Evolutionary conservation across 2,888 invertebrate species (phyloP).

Genomic region (Cepaea hortensis): DNA sequence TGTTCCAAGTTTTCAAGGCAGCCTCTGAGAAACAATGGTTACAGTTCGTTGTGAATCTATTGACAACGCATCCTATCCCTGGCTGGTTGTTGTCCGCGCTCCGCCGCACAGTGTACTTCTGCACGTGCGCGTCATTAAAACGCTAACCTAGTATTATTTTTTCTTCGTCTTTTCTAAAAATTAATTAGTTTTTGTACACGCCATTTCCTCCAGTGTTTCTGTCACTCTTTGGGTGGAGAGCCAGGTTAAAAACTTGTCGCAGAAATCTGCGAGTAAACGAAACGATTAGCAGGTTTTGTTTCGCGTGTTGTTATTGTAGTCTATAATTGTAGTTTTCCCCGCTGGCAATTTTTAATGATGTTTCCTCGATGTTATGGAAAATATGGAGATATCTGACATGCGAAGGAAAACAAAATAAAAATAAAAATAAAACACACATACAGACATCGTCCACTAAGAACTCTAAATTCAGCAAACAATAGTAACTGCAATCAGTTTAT

Average conservation of each 20-base stretch:
- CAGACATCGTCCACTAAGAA: too few relatives aligned
- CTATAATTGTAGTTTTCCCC: constrained; percentile 1
- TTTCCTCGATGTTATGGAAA: background rate
- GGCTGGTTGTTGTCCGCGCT: constrained; percentile 1
- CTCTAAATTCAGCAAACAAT: too few relatives aligned
- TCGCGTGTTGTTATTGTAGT: background rate
- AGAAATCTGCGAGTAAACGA: background rate
- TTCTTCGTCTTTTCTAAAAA: constrained; percentile 18
- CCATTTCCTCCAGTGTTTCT: background rate
- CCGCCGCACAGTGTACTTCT: background rate
- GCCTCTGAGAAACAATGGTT: background rate
- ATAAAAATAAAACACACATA: too few relatives aligned
- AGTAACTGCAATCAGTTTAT: too few relatives aligned
- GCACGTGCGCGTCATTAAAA: constrained; percentile 30
- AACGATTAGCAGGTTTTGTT: constrained; percentile 23
- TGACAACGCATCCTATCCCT: background rate
- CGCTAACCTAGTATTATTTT: constrained; percentile 21
- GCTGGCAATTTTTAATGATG: constrained; percentile 16
- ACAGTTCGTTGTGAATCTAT: background rate
- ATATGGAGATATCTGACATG: too few relatives aligned
- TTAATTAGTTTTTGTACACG: constrained; percentile 18
- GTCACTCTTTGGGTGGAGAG: background rate
- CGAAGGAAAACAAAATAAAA: too few relatives aligned
- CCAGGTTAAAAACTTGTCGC: constrained; percentile 3
- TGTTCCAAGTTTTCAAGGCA: background rate